Conservation (phyloP, 2,797 vertebrate genomes). For the Channallabes apus region DNA sequence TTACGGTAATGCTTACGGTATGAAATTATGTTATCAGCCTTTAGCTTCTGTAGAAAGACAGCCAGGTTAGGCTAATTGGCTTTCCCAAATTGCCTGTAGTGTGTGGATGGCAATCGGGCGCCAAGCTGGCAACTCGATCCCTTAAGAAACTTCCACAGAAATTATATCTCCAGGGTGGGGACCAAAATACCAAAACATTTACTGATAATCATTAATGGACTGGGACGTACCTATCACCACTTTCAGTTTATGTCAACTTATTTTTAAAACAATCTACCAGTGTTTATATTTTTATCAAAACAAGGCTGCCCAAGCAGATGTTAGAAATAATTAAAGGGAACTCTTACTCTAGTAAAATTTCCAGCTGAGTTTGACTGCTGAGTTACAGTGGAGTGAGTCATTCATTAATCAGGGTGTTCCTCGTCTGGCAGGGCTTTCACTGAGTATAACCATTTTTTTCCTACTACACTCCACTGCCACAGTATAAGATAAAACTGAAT, state of each 20-base stretch:
- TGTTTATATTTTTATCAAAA: not conserved
- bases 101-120: too few relatives aligned
- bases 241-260: not conserved
- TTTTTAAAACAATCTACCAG: not conserved
- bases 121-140: too few relatives aligned
- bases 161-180: too few relatives aligned
- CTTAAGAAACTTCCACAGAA: too few relatives aligned
- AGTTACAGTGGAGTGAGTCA: constrained; percentile 38
- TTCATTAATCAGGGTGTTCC: constrained; percentile 50
- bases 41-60: too few relatives aligned
- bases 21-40: too few relatives aligned
- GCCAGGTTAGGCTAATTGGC: too few relatives aligned
- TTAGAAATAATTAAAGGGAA: not conserved
- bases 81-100: too few relatives aligned
- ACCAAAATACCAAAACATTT: too few relatives aligned
- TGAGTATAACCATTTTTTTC: not conserved
- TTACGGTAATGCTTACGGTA: too few relatives aligned
- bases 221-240: too few relatives aligned
- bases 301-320: constrained; percentile 25
- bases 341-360: not conserved
- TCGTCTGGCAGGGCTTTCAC: not conserved
- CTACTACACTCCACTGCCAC: not conserved
- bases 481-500: not conserved
- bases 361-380: not conserved
- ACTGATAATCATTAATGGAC: not conserved